phyloP scores from a whole-genome alignment of 2,113 vertebrate species.

The Channa argus region DNA sequence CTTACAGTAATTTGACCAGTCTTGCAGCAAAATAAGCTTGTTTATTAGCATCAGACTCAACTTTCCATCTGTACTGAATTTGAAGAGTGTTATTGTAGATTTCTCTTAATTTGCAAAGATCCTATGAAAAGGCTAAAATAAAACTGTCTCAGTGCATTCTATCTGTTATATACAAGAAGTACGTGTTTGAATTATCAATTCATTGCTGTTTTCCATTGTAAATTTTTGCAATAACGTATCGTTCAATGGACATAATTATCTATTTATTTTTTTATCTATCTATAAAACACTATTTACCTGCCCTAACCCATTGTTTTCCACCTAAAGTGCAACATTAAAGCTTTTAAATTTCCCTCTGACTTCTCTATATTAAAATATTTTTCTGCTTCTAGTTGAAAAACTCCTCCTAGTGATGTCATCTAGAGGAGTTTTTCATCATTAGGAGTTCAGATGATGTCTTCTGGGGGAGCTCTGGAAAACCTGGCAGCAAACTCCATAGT shows the following conservation, averaged over 20 bases:
- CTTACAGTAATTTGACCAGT: conserved; percentile 26
- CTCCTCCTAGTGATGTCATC: no score
- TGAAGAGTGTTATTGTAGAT: background rate
- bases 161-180: background rate
- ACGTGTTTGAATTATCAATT: background rate
- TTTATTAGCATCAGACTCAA: conserved; percentile 19
- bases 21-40: conserved; percentile 23
- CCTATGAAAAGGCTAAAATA: background rate
- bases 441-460: no score
- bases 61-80: background rate
- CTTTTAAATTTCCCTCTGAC: no score
- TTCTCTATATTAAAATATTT: no score
- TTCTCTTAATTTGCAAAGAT: background rate
- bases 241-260: no score
- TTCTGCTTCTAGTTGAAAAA: no score
- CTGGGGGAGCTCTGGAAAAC: no score
- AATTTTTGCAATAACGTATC: no score
- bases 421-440: no score
- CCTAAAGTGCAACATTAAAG: no score
- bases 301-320: background rate
- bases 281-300: conserved; percentile 2
- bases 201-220: background rate
- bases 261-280: no score
- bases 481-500: no score
- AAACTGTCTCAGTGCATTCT: background rate